Base-by-base conservation (phyloP, 2,797 vertebrate genomes). In the Malurus splendens region DNA sequence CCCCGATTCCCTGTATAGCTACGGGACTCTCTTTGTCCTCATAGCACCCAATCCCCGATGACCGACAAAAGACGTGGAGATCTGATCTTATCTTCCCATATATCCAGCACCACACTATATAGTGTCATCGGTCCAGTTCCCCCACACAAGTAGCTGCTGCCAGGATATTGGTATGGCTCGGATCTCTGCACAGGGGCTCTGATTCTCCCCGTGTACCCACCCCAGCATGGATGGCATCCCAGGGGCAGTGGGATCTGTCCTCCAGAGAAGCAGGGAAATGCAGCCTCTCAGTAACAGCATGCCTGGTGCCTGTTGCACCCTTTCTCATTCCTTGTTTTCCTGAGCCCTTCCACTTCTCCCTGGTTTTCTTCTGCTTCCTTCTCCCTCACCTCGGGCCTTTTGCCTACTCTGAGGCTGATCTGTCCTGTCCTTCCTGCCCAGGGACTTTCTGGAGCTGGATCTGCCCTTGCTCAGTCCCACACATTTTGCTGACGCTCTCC, bases 311-410 rank as follows among this genome's bases (percentile, higher is more conserved):
- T 41, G 15, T 65, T 50, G 28, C 60, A 30, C 9, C 12, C 9
- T 41, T 74, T 70, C 0, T 0, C 1, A 0, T 36, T 65, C 42
- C 50, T 50, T 27, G 27, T 24, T 68, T 77, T 47, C 19, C 28
- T 20, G 19, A 51, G 30, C 39, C 52, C 36, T 45, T 45, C 38
- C n/a, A 23, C 20, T 61, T 66, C 24, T 55, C 23, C n/a, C 14
- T 3, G 0, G 2, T 39, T 67, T 74, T 32, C 22, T 62, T 33
- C 23, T 42, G 48, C 28, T 70, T 51, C 22, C 32, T 51, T 38
- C 52, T 85, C 8, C 2, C 3, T 8, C 12, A 2, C 23, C 8
- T 39, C 14, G 20, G 25, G 42, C 30, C 44, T 80, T 68, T 51
- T 62, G 12, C 14, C 13, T 39, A 19, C 60, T 79, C 19, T 1